phyloP scores from a whole-genome alignment of 1,140 invertebrate genomes.

The Drosophila ironensis region DNA sequence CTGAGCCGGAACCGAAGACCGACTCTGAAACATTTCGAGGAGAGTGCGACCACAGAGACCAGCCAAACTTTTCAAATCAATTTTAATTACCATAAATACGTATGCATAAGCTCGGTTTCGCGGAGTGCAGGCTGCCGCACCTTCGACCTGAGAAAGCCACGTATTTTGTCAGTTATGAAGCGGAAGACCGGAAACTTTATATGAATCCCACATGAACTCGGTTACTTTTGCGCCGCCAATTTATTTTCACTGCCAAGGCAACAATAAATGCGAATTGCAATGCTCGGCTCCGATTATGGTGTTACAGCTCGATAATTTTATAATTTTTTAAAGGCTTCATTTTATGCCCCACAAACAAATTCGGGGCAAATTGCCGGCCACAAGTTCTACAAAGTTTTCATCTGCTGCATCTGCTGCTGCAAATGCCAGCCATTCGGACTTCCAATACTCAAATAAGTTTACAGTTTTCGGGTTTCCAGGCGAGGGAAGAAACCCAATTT shows the following conservation, averaged over 20 bases:
- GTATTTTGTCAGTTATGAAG: constrained; percentile 12
- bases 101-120: constrained; percentile 63
- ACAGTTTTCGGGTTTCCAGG: constrained; percentile 47
- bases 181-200: constrained; percentile 25
- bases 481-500: constrained; percentile 1
- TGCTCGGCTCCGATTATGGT: too few relatives aligned
- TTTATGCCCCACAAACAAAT: background rate
- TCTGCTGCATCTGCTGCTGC: constrained; percentile 15
- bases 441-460: constrained; percentile 67
- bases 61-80: constrained; percentile 81
- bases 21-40: constrained; percentile 47
- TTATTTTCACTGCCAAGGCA: constrained; percentile 52
- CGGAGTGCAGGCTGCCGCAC: constrained; percentile 25
- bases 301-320: background rate
- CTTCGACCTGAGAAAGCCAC: constrained; percentile 28
- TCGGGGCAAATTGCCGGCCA: background rate
- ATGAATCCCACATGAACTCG: constrained; percentile 14
- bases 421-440: constrained; percentile 18
- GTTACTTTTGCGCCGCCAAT: constrained; percentile 45
- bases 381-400: constrained; percentile 7
- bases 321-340: background rate
- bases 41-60: constrained; percentile 62
- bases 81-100: constrained; percentile 81
- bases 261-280: too few relatives aligned
- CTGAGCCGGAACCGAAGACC: constrained; percentile 20